phyloP scores from a whole-genome alignment of 2,888 invertebrate species.

The Endotricha flammealis region DNA sequence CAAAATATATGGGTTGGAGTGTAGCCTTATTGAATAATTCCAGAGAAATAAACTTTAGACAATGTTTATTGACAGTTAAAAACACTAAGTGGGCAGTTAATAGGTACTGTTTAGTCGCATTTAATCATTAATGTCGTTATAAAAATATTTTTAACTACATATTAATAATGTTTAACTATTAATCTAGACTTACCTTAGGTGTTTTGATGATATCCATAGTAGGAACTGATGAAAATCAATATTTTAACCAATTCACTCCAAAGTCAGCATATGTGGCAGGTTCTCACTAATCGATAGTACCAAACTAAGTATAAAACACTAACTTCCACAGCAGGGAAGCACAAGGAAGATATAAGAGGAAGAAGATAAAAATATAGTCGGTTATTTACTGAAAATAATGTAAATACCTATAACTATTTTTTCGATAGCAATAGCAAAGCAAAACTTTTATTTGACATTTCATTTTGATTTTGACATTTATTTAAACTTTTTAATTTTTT shows the following conservation, averaged over 20 bases:
- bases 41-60: too few relatives aligned
- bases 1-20: too few relatives aligned
- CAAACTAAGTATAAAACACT: not conserved
- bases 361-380: too few relatives aligned
- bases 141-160: too few relatives aligned
- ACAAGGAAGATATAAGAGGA: not conserved
- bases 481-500: not conserved
- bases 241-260: slow-evolving; percentile 39
- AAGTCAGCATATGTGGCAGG: slow-evolving; percentile 28
- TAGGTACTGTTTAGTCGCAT: too few relatives aligned
- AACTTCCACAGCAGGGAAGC: not conserved
- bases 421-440: slow-evolving; percentile 9
- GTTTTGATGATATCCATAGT: slow-evolving; percentile 67
- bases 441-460: slow-evolving; percentile 12
- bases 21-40: too few relatives aligned
- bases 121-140: too few relatives aligned
- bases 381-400: too few relatives aligned
- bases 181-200: slow-evolving; percentile 52
- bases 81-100: too few relatives aligned
- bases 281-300: slow-evolving; percentile 1
- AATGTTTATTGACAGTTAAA: too few relatives aligned
- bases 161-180: not conserved
- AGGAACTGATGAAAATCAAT: slow-evolving; percentile 50
- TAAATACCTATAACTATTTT: too few relatives aligned
- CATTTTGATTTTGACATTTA: not conserved